Evolutionary conservation across 2,888 invertebrate species (phyloP).

Genomic region (Cordilura impudica): DNA sequence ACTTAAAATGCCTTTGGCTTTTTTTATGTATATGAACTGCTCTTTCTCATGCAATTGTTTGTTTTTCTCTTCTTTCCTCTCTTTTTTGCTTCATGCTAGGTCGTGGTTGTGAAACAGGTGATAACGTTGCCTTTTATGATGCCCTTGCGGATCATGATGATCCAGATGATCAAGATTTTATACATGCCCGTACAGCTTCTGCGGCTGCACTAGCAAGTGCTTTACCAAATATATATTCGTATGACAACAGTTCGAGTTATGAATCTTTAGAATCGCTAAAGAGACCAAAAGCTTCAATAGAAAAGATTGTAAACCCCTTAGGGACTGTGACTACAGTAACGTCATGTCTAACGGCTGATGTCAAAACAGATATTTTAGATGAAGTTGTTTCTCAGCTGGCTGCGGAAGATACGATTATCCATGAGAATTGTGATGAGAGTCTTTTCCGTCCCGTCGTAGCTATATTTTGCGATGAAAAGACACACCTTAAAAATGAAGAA

Average conservation of each 20-base stretch:
- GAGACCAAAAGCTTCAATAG: slow-evolving; percentile 67
- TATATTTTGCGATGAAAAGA: slow-evolving; percentile 77
- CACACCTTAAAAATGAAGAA: slow-evolving; percentile 55
- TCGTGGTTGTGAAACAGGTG: slow-evolving; percentile 67
- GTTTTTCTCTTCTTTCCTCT: slow-evolving; percentile 69
- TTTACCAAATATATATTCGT: slow-evolving; percentile 72
- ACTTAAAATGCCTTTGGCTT: slow-evolving; percentile 86
- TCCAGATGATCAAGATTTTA: slow-evolving; percentile 61
- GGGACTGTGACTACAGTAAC: slow-evolving; percentile 83
- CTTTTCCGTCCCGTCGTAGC: slow-evolving; percentile 83
- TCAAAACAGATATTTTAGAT: slow-evolving; percentile 73
- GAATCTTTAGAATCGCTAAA: slow-evolving; percentile 63
- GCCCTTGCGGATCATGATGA: slow-evolving; percentile 72
- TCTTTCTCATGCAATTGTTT: slow-evolving; percentile 61
- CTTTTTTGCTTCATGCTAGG: slow-evolving; percentile 68
- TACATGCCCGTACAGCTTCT: slow-evolving; percentile 44
- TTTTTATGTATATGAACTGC: slow-evolving; percentile 75
- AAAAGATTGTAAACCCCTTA: slow-evolving; percentile 85
- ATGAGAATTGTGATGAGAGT: slow-evolving; percentile 84
- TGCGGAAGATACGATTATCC: slow-evolving; percentile 76
- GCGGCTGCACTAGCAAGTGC: slow-evolving; percentile 68
- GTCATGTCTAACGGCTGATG: slow-evolving; percentile 70
- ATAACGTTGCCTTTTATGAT: slow-evolving; percentile 72
- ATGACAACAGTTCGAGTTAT: slow-evolving; percentile 64
- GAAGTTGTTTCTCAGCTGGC: slow-evolving; percentile 74